phyloP scores from a whole-genome alignment of 2,888 invertebrate genomes.

The Thyatira batis region DNA sequence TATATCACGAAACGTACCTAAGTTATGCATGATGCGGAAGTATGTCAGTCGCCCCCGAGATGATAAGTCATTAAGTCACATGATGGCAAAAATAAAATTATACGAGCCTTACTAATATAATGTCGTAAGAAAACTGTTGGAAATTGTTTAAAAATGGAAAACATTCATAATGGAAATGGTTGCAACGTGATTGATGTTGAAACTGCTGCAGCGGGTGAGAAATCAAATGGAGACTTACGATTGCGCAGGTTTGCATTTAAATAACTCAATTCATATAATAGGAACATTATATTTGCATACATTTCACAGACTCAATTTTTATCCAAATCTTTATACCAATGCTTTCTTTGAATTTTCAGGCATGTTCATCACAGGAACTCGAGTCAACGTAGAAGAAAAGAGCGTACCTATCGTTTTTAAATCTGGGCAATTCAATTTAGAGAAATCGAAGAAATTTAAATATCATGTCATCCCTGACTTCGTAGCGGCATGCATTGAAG shows the following conservation, averaged over 20 bases:
- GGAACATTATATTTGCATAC: too few species aligned
- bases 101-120: not conserved
- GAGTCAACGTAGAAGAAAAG: constrained; percentile 32
- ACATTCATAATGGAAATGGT: not conserved
- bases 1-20: constrained; percentile 5
- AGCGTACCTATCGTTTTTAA: constrained; percentile 90
- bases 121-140: not conserved
- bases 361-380: constrained; percentile 36
- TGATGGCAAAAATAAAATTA: constrained; percentile 6
- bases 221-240: not conserved
- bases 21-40: constrained; percentile 6
- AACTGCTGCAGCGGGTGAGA: not conserved
- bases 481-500: constrained; percentile 90
- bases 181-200: not conserved
- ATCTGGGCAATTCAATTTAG: constrained; percentile 92
- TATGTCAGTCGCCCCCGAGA: constrained; percentile 7
- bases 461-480: constrained; percentile 87
- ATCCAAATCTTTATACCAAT: too few species aligned
- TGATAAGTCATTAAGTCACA: constrained; percentile 2
- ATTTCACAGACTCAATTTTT: too few species aligned
- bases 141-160: not conserved
- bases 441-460: constrained; percentile 87
- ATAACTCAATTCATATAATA: too few species aligned
- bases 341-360: too few species aligned
- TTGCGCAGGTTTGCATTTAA: constrained; percentile 5